Evolutionary conservation across 2,113 vertebrate species (phyloP).

Genomic region (Phoxinus phoxinus): DNA sequence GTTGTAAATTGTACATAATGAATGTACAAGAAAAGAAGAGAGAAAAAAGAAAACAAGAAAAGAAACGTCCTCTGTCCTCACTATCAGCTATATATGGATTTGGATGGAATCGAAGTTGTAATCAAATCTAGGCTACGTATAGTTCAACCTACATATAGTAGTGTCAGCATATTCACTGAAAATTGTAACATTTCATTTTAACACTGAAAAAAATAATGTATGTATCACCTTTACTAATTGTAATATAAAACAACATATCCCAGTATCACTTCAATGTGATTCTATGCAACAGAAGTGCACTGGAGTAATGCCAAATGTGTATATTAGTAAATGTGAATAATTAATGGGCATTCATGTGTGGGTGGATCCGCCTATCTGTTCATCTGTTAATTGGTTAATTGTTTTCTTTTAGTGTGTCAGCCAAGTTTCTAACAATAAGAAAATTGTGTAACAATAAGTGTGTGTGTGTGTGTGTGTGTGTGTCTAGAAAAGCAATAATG

Average conservation of each 20-base stretch:
- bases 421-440: conserved; percentile 1
- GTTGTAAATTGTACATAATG: background rate
- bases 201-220: background rate
- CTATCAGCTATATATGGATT: background rate
- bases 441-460: conserved; percentile 13
- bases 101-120: background rate
- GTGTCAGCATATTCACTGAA: background rate
- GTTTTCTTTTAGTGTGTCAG: conserved; percentile 34
- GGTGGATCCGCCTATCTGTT: conserved; percentile 6
- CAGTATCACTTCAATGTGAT: background rate
- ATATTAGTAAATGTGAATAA: conserved; percentile 40
- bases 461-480: background rate
- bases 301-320: conserved; percentile 19
- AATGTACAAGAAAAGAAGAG: background rate
- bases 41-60: background rate
- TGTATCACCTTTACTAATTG: background rate
- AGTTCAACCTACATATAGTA: no score
- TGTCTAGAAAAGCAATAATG: conserved; percentile 40
- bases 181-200: no score
- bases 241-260: conserved; percentile 1
- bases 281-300: conserved; percentile 4
- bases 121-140: no score
- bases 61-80: background rate
- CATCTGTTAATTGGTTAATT: conserved; percentile 39
- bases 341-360: conserved; percentile 14